Evolutionary conservation across 2,888 invertebrate genomes (phyloP), one percentile per base, ranked within the genome.

Genomic region (Cactoblastis cactorum): DNA sequence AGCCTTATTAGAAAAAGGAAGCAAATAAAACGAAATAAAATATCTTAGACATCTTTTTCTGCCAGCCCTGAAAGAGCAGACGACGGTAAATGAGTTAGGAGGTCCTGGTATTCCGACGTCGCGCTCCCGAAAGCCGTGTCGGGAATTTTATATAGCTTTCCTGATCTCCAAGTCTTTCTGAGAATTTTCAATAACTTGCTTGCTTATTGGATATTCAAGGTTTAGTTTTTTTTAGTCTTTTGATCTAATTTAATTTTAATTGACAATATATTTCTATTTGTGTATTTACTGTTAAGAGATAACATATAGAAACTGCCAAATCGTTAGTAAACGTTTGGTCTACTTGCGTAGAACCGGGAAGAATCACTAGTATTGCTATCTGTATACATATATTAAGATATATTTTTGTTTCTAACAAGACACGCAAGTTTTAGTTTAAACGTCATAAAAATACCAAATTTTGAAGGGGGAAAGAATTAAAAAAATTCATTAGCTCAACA

Each of bases 111-210:
- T 18, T 28, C 28, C 22, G 39, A 19, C 28, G n/a, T 41, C 12
- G 19, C 28, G 17, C 17, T 37, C 14, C 43, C 17, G 11, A 14
- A 22, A 28, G 2, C 6, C 49, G 49, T 49, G 39, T 1, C 8
- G n/a, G 39, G 49, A 49, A 49, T 49, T 39, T 49, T 49, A 49
- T 49, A 39, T 32, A n/a, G 19, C n/a, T 14, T 39, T 48, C 24
- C 43, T 11, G 28, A 28, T 43, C 28, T 17, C 15, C 17, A 17
- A 43, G 28, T 43, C 41, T 15, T 32, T 39, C 22, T 35, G 34
- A 38, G 38, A 35, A 52, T 48, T 48, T n/a, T 9, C 17, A 24
- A 22, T 19, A 14, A 14, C 11, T 19, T 22, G 34, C 9, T 1
- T 9, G 2, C 3, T 12, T 33, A 12, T 33, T 2, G 34, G 1